Base-by-base conservation (phyloP, 2,797 vertebrate genomes). In the Alauda arvensis region DNA sequence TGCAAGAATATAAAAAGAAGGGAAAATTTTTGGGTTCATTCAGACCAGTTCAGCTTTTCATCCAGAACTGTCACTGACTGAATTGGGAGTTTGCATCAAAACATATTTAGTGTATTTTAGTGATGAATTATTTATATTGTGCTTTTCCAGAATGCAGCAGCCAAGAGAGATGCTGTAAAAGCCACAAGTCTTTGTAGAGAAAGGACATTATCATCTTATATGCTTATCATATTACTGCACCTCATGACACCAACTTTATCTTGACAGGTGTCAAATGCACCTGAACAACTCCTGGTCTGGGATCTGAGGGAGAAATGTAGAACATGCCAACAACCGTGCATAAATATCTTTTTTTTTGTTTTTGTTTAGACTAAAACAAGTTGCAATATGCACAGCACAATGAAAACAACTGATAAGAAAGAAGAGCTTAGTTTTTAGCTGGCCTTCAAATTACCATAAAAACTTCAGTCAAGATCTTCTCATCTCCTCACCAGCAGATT, bases 191-290 rank as follows among this genome's bases (percentile, higher is more conserved):
- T 87, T 62, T 63, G 28, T 37, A 55, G 28, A 62, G 10, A 21
- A 62, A 62, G 20, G 23, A 17, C 14, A 31, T 72, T 65, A 65
- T 86, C 10, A 26, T 62, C 51, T 68, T 89, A 31, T 26, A 63
- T 51, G 52, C 10, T 83, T 37, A 81, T 52, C 33, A 33, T 77
- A 46, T 21, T 80, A 53, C 46, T 89, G 37, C 66, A 89, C 52
- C 12, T 86, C 45, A 21, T 77, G 76, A 93, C 74, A 72, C 61
- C 56, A 84, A n/a, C 20, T 81, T 80, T 74, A 57, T 86, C 93
- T 77, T 91, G 57, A 57, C 75, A 88, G 71, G 21, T 57, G 80
- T 26, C 10, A 3, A 59, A 77, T 68, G 59, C 18, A 91, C 57
- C 37, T 55, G 76, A 55, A n/a, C 33, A 91, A 34, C 23, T 69